A percentile compares a stretch with the other conserved stretches of the same genome.
Conservation (phyloP, 1,140 invertebrate species). For the Tetramorium alpestre region DNA sequence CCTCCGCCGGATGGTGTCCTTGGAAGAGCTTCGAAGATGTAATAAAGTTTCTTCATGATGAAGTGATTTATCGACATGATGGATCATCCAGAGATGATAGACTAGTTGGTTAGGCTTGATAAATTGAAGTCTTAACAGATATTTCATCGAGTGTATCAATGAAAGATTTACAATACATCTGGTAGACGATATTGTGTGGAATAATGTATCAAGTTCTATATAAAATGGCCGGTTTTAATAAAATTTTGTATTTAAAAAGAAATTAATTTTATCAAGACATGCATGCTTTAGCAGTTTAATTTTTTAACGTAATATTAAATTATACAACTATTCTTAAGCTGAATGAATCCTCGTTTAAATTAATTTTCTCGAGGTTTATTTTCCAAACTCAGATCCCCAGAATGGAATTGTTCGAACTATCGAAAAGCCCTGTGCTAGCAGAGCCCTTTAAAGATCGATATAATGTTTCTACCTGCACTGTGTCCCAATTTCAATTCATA, state of each 20-base stretch:
- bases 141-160: neutral
- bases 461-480: conserved; percentile 14
- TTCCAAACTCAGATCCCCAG: neutral
- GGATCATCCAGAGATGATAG: conserved; percentile 26
- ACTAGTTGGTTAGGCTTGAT: conserved; percentile 7
- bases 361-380: neutral
- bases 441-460: neutral
- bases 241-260: neutral
- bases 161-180: neutral
- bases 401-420: neutral
- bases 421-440: neutral
- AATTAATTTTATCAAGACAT: neutral
- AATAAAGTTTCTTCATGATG: conserved; percentile 42
- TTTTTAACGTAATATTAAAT: neutral
- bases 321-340: neutral
- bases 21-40: conserved; percentile 22
- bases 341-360: neutral
- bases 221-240: neutral
- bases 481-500: neutral
- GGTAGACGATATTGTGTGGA: neutral
- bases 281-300: neutral
- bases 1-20: conserved; percentile 7
- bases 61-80: conserved; percentile 47
- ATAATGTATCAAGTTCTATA: neutral
- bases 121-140: conserved; percentile 25